Conservation (phyloP, 2,113 vertebrate genomes). For the Cyprinus carpio region DNA sequence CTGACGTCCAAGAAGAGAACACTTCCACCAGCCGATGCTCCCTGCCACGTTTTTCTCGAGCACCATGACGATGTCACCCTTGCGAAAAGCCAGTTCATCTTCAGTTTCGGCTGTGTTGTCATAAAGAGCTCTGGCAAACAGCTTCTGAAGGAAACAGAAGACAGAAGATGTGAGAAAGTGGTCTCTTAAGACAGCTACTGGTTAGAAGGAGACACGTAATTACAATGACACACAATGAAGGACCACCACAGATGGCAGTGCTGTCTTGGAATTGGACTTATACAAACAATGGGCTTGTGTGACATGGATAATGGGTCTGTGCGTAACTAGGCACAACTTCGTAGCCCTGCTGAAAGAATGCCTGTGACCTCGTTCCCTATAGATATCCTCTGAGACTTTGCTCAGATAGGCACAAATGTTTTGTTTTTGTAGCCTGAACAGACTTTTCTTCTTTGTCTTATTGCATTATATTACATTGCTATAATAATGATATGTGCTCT, state of each 20-base stretch:
- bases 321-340: constrained; percentile 41
- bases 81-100: constrained; percentile 88
- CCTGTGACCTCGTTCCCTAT: constrained; percentile 34
- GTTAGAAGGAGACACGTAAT: constrained; percentile 8
- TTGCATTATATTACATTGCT: background rate
- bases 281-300: constrained; percentile 49
- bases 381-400: constrained; percentile 43
- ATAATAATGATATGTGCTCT: no score
- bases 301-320: constrained; percentile 43
- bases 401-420: background rate
- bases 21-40: constrained; percentile 91
- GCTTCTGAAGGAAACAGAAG: constrained; percentile 69
- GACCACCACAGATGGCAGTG: background rate
- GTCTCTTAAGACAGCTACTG: background rate
- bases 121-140: constrained; percentile 88
- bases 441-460: background rate
- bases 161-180: constrained; percentile 23
- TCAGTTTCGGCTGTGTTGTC: constrained; percentile 89
- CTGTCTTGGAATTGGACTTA: background rate
- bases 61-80: constrained; percentile 86
- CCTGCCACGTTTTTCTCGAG: constrained; percentile 77
- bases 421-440: background rate
- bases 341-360: constrained; percentile 27
- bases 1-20: constrained; percentile 81
- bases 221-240: constrained; percentile 20